phyloP scores from a whole-genome alignment of 2,113 vertebrate genomes.

The Tupaia tana region DNA sequence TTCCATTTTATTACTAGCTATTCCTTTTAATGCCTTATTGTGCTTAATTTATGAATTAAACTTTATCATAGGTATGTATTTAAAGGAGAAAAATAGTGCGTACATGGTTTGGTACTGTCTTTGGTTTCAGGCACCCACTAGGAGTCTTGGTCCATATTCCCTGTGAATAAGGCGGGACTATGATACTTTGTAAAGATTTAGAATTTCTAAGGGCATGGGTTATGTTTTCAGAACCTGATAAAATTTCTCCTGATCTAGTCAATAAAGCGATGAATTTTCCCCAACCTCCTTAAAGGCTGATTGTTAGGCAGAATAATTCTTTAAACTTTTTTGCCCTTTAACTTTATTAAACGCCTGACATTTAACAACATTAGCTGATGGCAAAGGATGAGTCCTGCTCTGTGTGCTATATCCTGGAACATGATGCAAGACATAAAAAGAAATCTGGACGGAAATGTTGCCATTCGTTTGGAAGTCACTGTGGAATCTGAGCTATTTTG shows the following conservation, averaged over 20 bases:
- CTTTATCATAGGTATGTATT: too few species aligned
- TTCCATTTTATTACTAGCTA: too few species aligned
- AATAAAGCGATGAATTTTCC: slow-evolving; percentile 80
- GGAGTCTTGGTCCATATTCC: too few species aligned
- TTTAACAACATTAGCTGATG: slow-evolving; percentile 87
- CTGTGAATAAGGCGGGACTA: too few species aligned
- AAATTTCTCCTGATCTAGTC: slow-evolving; percentile 68
- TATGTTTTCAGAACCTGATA: slow-evolving; percentile 39
- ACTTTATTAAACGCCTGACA: slow-evolving; percentile 89
- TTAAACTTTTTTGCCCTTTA: slow-evolving; percentile 88
- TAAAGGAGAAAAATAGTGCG: too few species aligned
- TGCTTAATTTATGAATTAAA: too few species aligned
- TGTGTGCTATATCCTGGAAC: slow-evolving; percentile 83
- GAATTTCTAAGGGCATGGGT: not conserved
- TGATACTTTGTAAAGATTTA: not conserved
- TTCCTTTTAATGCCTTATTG: too few species aligned
- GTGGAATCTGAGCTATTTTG: slow-evolving; percentile 81
- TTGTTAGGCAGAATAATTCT: slow-evolving; percentile 84
- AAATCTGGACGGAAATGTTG: slow-evolving; percentile 83
- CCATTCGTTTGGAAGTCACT: slow-evolving; percentile 81
- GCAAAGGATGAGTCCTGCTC: slow-evolving; percentile 84
- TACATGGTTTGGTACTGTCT: too few species aligned
- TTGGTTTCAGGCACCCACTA: too few species aligned
- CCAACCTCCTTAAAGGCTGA: slow-evolving; percentile 80
- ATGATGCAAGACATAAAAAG: slow-evolving; percentile 83